A percentile compares a stretch with the other conserved stretches of the same genome.
These are phyloP conservation scores for Sarcophaga peregrina DNA, from an alignment of 1,140 invertebrate genomes.

Conservation along the genomic window DNA sequence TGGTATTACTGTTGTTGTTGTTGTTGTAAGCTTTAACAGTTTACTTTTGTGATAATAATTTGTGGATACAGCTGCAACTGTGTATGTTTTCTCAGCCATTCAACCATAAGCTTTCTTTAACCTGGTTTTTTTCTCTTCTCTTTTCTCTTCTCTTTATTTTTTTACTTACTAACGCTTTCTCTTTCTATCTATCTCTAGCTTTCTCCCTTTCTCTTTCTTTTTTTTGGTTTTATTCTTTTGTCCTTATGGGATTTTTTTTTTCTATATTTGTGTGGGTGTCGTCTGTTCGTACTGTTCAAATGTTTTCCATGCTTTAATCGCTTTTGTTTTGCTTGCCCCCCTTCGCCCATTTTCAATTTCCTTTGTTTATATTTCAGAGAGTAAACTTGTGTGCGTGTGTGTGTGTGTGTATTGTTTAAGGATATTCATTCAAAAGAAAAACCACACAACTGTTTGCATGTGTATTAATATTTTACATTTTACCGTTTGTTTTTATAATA, in stretches of 20 bases:
- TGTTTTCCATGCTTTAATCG: no score
- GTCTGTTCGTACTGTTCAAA: no score
- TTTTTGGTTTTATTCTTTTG: background rate
- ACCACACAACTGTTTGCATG: background rate
- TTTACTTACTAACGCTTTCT: background rate
- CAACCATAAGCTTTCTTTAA: conserved; percentile 55
- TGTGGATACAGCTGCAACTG: conserved; percentile 66
- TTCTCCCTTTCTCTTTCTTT: background rate
- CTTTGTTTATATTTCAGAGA: no score
- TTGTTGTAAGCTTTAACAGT: conserved; percentile 49
- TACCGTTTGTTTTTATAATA: background rate
- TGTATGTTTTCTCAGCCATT: conserved; percentile 65
- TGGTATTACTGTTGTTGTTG: background rate
- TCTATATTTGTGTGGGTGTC: background rate
- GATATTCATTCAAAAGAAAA: conserved; percentile 1
- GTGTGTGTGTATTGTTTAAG: conserved; percentile 15
- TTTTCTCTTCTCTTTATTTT: background rate
- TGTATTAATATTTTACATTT: no score
- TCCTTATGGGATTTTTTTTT: background rate
- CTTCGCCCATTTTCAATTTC: no score
- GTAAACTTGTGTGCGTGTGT: background rate
- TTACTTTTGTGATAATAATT: conserved; percentile 66
- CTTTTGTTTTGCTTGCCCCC: no score
- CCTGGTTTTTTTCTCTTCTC: conserved; percentile 8
- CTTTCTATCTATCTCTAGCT: conserved; percentile 1